Base-by-base conservation (phyloP, 2,888 invertebrate genomes). In the Octonoba sinensis region DNA sequence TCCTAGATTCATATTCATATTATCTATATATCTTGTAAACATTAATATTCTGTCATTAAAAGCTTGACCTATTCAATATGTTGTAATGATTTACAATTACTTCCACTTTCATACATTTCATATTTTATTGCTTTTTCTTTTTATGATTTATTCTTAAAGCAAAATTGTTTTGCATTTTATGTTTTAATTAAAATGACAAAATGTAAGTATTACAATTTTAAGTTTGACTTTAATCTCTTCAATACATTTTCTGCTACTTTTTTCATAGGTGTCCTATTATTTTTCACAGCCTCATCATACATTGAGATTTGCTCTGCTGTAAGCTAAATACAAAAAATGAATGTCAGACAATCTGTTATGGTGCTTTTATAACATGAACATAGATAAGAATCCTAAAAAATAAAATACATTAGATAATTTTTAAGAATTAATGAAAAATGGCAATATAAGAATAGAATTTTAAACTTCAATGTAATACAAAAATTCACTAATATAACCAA, bases 221-320 rank as follows among this genome's bases (percentile, higher is more conserved):
- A 36, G 11, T 36, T 36, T 8, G 8, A 36, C 8, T 78, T 78
- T 12, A 79, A 6, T 67, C 49, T 67, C n/a, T 81, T 81, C 27
- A 81, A 27, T 22, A 72, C 27, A 64, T 73, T 81, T 67, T 74
- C 73, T 22, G 79, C 79, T 46, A 73, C 79, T 62, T 60, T 81
- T 62, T 81, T 81, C 62, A 62, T 73, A 27, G 73, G 69, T 36
- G 73, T 81, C 67, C 69, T 60, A 27, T 81, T 81, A 12, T 15
- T 22, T 27, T 64, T 56, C 1, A 81, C 54, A 3, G 56, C 51
- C 16, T 81, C 69, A 64, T 49, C n/a, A 27, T 73, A 81, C 12
- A 73, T 20, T 3, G 3, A 57, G 22, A 81, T 16, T 18, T 69
- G 73, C 24, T 81, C 46, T 4, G 22, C 65, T 44, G 73, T 16